Conservation (phyloP, 2,797 vertebrate genomes). For the Manis crassicaudata region DNA sequence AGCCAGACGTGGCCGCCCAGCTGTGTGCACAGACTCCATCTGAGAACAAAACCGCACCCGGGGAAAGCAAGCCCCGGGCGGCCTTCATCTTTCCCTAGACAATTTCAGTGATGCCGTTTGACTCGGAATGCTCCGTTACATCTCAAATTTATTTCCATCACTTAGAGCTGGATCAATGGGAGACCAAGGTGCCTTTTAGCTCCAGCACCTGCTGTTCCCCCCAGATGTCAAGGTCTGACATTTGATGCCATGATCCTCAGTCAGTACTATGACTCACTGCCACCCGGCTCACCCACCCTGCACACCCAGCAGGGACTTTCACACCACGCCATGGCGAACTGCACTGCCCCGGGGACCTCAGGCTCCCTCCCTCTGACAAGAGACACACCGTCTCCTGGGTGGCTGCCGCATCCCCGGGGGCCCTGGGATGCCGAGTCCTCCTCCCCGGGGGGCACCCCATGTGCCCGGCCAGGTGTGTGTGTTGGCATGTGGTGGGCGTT, state of each 20-base stretch:
- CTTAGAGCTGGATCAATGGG: constrained; percentile 71
- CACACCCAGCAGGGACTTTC: constrained; percentile 62
- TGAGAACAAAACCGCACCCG: background rate
- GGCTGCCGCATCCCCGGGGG: background rate
- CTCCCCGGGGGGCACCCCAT: background rate
- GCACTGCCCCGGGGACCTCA: constrained; percentile 74
- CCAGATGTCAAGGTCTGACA: constrained; percentile 83
- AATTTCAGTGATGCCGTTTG: background rate
- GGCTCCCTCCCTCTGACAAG: constrained; percentile 59
- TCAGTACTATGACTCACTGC: constrained; percentile 42
- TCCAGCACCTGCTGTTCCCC: constrained; percentile 78
- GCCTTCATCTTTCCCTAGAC: background rate
- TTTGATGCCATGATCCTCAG: constrained; percentile 79
- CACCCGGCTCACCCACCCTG: constrained; percentile 43
- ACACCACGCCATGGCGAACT: constrained; percentile 13
- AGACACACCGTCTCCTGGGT: background rate
- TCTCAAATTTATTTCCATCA: constrained; percentile 82
- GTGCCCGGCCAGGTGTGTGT: constrained; percentile 37
- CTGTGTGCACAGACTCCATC: rapidly evolving
- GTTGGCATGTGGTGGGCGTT: background rate
- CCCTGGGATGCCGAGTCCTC: background rate
- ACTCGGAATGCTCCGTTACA: constrained; percentile 62
- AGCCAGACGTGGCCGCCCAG: background rate
- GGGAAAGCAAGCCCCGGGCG: background rate
- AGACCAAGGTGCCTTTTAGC: constrained; percentile 71